Base-by-base conservation (phyloP, 2,888 invertebrate species). In the Diabrotica balteata region DNA sequence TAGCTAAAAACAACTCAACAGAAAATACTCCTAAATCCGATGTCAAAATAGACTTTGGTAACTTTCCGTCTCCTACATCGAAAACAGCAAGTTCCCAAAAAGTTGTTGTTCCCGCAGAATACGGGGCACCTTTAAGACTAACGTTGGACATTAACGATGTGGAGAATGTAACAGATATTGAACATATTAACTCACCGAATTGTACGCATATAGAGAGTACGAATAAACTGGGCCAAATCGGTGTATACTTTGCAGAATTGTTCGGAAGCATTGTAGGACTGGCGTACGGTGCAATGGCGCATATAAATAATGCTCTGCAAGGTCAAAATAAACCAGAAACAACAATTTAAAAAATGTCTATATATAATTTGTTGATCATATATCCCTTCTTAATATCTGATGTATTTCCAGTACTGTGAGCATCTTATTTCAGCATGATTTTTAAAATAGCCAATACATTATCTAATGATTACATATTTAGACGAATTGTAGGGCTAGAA, bases 211-310 rank as follows among this genome's bases (percentile, higher is more conserved):
- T 66, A 17, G 32, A 50, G 7, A 53, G 53, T 8, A 66, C 53
- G 11, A 62, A 66, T 47, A 62, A 67, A 50, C 62, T 76, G 53
- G 72, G 73, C 7, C 68, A 69, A n/a, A 46, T 81, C 17, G 80
- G 80, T 0, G 72, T 82, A 7, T 80, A 79, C 67, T 80, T 82
- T 58, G 75, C 77, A 60, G 81, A 82, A 68, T 50, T 81, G 17
- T 57, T 82, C 7, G 81, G 80, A 1, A 78, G 78, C 47, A 51
- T 81, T 7, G 75, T 80, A 10, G 81, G 79, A 2, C 67, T 82
- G 47, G 75, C 76, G n/a, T 81, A 80, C 72, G 81, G 81, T 5
- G 80, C 80, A 47, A 75, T 78, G 7, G 77, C 79, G 3, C 76
- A 76, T 32, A 63, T 77, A 44, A 72, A 67, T 59, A 69, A 69